Evolutionary conservation across 1,140 invertebrate genomes (phyloP).

Genomic region (Tetraneura akinire): DNA sequence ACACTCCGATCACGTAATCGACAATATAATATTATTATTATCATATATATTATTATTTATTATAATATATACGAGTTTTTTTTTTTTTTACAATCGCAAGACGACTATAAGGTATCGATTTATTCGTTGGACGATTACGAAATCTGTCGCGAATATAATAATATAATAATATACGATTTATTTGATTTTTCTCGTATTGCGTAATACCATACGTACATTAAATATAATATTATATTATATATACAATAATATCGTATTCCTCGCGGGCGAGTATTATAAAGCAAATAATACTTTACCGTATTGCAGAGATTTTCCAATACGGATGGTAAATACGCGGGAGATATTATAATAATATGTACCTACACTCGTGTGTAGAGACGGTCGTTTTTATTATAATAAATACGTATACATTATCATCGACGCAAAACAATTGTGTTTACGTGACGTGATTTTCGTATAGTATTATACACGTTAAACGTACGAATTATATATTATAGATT

Average conservation of each 20-base stretch:
- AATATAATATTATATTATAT: too few species aligned
- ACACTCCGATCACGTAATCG: conserved; percentile 14
- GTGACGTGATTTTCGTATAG: background rate
- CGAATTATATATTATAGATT: too few species aligned
- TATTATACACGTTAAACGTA: too few species aligned
- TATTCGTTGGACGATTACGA: conserved; percentile 25
- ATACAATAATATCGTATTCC: too few species aligned
- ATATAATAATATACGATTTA: too few species aligned
- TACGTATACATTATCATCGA: background rate
- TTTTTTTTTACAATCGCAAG: background rate
- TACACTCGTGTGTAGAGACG: too few species aligned
- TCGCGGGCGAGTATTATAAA: background rate
- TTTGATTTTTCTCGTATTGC: too few species aligned
- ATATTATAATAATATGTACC: too few species aligned
- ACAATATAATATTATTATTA: background rate
- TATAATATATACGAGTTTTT: background rate
- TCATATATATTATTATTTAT: background rate
- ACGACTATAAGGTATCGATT: conserved; percentile 5
- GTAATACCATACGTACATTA: too few species aligned
- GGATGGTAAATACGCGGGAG: too few species aligned
- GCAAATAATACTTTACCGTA: background rate
- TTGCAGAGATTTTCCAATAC: background rate
- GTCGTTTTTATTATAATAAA: too few species aligned
- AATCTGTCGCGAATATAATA: too few species aligned
- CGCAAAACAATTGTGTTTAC: background rate